Percentiles rank a stretch among this genome's conserved stretches.
Conservation (phyloP, 2,113 vertebrate species). For the Cathartes aura region DNA sequence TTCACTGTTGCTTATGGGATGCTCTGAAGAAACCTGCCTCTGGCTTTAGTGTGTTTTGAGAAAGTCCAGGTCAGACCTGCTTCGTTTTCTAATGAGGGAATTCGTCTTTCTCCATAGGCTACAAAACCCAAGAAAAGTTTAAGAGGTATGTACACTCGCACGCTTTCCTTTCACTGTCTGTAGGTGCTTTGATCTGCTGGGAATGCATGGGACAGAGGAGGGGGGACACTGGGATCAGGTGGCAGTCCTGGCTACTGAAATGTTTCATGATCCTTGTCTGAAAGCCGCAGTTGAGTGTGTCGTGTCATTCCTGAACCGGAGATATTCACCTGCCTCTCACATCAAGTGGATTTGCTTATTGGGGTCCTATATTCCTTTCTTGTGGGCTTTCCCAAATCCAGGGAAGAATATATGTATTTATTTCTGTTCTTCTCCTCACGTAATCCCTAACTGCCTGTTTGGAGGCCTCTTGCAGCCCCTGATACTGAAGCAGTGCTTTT, state of each 20-base stretch:
- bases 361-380: neutral
- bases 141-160: conserved; percentile 68
- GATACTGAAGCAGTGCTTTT: neutral
- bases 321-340: neutral
- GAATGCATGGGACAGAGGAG: neutral
- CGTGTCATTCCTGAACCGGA: accelerated
- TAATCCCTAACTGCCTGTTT: neutral
- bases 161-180: neutral
- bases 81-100: neutral
- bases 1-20: neutral
- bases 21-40: neutral
- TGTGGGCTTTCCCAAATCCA: neutral
- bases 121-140: conserved; percentile 69
- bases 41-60: neutral
- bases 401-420: neutral
- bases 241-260: neutral
- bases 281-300: neutral
- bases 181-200: neutral
- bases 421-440: neutral
- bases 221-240: too few species aligned
- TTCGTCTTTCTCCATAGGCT: conserved; percentile 66
- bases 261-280: neutral
- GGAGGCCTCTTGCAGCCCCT: neutral
- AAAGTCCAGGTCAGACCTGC: neutral
- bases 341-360: neutral